Evolutionary conservation across 2,113 vertebrate genomes (phyloP), one percentile per base, ranked within the genome.

Genomic region (rat (Rattus norvegicus)): DNA sequence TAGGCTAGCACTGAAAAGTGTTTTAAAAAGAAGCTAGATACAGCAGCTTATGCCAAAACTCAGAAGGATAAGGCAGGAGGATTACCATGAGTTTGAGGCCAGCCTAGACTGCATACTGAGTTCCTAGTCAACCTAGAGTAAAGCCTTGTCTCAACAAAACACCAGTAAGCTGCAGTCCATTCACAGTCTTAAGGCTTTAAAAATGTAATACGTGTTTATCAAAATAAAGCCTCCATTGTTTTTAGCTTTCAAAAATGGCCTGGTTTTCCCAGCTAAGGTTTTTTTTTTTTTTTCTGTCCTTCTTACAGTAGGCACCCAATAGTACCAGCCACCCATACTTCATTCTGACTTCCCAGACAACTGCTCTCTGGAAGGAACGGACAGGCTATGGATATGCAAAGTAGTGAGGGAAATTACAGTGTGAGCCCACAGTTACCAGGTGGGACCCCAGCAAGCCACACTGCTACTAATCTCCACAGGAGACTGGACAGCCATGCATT

Each of bases 301-400:
- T 63, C 65, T 36, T 28, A 3, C 30, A 84, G 33, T 12, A 69
- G 61, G 12, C n/a, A 75, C 69, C 47, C 33, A 65, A 22, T 22
- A 72, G 81, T 28, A 54, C 28, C 30, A 54, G 4, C 19, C 85
- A 75, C 70, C 56, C 88, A 2, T 7, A 28, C 54, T 28, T 72
- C 36, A 73, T 75, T 7, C 43, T 39, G 7, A 30, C 12, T 33
- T 72, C 56, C 43, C n/a, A 28, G 8, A 67, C 65, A 76, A 24
- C 5, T 75, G 10, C 13, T 69, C 73, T 87, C 56, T 33, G 7
- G 22, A 88, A 88, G 63, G 12, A 33, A 90, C 30, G 39, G 5
- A 72, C 7, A 96, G 59, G 88, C 72, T 92, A 72, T 83, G 67
- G 30, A 77, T 13, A 67, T 83, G n/a, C 43, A 75, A 94, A 84